A percentile compares a stretch with the other conserved stretches of the same genome.
These are phyloP conservation scores for Mactra quadrangularis DNA, from an alignment of 1,140 invertebrate genomes.

Conservation along the genomic window DNA sequence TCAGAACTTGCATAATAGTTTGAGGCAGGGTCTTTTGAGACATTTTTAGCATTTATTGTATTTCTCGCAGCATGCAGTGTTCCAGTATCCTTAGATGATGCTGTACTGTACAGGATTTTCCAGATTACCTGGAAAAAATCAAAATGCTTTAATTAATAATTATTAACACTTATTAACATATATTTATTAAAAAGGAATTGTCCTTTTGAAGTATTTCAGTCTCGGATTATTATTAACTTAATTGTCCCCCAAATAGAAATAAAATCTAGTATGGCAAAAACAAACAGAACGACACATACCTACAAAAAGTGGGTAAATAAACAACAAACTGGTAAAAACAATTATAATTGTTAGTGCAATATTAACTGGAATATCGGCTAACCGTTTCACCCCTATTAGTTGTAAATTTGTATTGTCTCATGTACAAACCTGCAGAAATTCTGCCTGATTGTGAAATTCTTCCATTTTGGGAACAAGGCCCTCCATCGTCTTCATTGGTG, in stretches of 20 bases:
- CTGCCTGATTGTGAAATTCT: slow-evolving; percentile 13
- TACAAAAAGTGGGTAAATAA: no score
- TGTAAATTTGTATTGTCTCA: not conserved
- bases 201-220: no score
- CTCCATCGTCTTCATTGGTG: not conserved
- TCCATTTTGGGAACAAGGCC: not conserved
- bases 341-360: no score
- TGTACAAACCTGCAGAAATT: not conserved
- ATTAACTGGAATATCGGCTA: no score
- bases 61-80: not conserved
- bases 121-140: not conserved
- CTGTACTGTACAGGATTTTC: not conserved
- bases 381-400: not conserved
- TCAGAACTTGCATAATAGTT: not conserved
- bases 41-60: not conserved
- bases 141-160: no score
- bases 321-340: no score
- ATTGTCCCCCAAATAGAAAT: no score
- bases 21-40: not conserved
- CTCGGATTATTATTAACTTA: no score
- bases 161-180: no score
- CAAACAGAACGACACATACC: no score
- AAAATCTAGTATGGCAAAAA: no score
- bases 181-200: no score
- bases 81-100: not conserved